These are phyloP conservation scores for Phylloscopus collybita DNA, from an alignment of 2,797 vertebrate genomes.

Conservation along the genomic window DNA sequence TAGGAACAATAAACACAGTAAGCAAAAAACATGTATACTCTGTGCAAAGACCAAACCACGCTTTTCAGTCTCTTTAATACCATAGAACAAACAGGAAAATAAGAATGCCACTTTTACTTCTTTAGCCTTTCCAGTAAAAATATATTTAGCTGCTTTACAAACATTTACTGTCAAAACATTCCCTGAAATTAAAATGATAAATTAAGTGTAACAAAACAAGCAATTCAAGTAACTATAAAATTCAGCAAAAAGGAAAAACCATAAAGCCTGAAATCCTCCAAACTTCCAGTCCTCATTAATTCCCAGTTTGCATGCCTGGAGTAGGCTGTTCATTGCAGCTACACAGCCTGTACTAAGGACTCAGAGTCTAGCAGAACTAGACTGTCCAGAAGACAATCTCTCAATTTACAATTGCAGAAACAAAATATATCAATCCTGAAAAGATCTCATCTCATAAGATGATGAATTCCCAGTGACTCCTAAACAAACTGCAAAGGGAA, in stretches of 20 bases:
- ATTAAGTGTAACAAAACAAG: constrained; percentile 12
- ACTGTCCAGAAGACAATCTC: neutral
- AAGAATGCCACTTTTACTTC: neutral
- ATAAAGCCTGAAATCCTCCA: neutral
- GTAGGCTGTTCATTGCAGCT: neutral
- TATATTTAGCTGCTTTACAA: neutral
- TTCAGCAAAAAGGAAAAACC: neutral
- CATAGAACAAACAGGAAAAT: neutral
- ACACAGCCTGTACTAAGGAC: neutral
- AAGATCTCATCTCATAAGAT: neutral
- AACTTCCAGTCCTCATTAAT: neutral
- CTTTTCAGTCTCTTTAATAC: neutral
- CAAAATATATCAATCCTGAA: neutral
- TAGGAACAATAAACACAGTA: neutral
- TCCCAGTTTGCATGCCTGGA: neutral
- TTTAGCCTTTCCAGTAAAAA: neutral
- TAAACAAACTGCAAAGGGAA: neutral
- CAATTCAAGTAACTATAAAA: neutral
- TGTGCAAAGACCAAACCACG: neutral
- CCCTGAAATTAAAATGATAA: neutral
- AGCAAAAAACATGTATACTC: neutral
- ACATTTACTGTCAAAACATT: neutral
- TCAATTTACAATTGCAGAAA: neutral
- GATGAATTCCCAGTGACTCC: neutral
- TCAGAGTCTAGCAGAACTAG: neutral